These are phyloP conservation scores for Spea multiplicata DNA, from an alignment of 2,113 vertebrate species.

Conservation along the genomic window DNA sequence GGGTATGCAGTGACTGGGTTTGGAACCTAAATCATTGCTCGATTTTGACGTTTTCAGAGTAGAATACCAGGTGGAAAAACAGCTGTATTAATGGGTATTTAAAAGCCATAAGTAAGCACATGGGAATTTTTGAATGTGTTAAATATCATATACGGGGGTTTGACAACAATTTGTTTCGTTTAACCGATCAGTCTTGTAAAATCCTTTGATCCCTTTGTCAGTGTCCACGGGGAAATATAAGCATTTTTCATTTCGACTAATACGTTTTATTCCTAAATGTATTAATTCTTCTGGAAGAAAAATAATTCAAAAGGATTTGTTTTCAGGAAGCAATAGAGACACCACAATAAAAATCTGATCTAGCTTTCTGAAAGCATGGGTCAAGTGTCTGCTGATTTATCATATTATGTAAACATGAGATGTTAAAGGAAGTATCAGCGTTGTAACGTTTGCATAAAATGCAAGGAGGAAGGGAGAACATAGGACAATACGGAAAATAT, in stretches of 20 bases:
- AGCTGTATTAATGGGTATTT: slow-evolving; percentile 25
- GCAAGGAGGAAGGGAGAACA: background rate
- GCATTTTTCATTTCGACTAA: slow-evolving; percentile 39
- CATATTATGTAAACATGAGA: slow-evolving; percentile 23
- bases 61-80: slow-evolving; percentile 33
- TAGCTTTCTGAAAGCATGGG: slow-evolving; percentile 2
- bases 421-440: slow-evolving; percentile 10
- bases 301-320: slow-evolving; percentile 9
- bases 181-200: slow-evolving; percentile 32
- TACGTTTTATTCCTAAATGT: slow-evolving; percentile 15
- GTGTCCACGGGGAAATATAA: slow-evolving; percentile 25
- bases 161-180: slow-evolving; percentile 42
- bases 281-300: slow-evolving; percentile 11
- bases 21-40: background rate
- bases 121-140: slow-evolving; percentile 33
- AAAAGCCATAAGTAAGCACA: slow-evolving; percentile 28
- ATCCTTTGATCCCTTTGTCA: slow-evolving; percentile 18
- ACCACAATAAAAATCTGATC: background rate
- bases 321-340: slow-evolving; percentile 32
- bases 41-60: background rate
- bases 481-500: background rate
- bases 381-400: background rate
- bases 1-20: background rate
- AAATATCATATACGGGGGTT: slow-evolving; percentile 25
- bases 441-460: background rate